These are phyloP conservation scores for Meiosimyza platycephala DNA, from an alignment of 2,888 invertebrate species.

Conservation along the genomic window DNA sequence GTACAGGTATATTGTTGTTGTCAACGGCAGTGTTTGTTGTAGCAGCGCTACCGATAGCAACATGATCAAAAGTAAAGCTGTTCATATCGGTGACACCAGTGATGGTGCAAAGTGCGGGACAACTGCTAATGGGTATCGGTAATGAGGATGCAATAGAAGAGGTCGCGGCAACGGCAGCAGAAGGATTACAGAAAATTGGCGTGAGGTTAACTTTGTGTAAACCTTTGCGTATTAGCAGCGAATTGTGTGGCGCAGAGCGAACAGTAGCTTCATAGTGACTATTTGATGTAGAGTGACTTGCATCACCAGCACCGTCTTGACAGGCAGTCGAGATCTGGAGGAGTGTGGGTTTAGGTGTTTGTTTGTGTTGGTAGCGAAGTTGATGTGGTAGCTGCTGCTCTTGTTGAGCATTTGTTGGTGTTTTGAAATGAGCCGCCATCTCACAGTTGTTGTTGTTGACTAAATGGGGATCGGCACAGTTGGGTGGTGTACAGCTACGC, in stretches of 20 bases:
- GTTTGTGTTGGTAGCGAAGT: slow-evolving; percentile 39
- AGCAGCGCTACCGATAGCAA: slow-evolving; percentile 40
- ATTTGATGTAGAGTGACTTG: not conserved
- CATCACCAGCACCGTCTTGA: slow-evolving; percentile 37
- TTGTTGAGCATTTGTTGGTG: slow-evolving; percentile 50
- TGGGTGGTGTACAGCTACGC: slow-evolving; percentile 51
- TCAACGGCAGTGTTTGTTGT: slow-evolving; percentile 38
- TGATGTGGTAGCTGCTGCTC: slow-evolving; percentile 41
- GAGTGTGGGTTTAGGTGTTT: slow-evolving; percentile 48
- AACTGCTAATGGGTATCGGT: slow-evolving; percentile 52
- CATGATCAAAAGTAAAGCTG: slow-evolving; percentile 35
- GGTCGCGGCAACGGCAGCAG: slow-evolving; percentile 29
- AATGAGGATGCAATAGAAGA: slow-evolving; percentile 43
- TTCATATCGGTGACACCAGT: slow-evolving; percentile 1
- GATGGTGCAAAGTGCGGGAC: not conserved
- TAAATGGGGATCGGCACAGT: not conserved
- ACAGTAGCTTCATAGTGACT: slow-evolving; percentile 8
- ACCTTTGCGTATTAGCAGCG: slow-evolving; percentile 54
- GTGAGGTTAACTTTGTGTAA: slow-evolving; percentile 65
- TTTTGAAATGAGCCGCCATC: slow-evolving; percentile 57
- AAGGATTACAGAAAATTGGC: slow-evolving; percentile 60
- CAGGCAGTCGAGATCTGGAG: slow-evolving; percentile 50
- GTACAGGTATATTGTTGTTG: slow-evolving; percentile 57
- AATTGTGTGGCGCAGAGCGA: slow-evolving; percentile 42
- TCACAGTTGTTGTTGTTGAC: slow-evolving; percentile 37